Evolutionary conservation across 1,140 invertebrate genomes (phyloP), one percentile per base, ranked within the genome.

Genomic region (Drosophila oshimai): DNA sequence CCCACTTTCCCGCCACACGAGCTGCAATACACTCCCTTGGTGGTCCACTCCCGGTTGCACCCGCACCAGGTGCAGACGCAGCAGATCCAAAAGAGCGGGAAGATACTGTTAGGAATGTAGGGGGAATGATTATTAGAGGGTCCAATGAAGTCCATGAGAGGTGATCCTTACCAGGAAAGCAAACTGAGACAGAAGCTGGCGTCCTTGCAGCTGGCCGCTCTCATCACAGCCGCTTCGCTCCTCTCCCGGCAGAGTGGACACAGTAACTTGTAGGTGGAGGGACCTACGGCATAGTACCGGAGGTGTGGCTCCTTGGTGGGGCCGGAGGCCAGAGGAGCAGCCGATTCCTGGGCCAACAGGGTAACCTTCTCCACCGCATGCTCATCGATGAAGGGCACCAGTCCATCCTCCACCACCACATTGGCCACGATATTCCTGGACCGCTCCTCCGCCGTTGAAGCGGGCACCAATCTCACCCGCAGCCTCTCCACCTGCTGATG

Each of bases 31-130:
- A 88, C 47, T 9, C 86, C 86, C 51, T 89, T 90, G 39, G 86
- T 88, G 51, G 67, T 90, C 79, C 86, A 89, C 37, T 90, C 89
- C n/a, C 89, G 78, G 46, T 88, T 90, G 61, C 89, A 90, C 37
- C 86, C 86, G 29, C 86, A 90, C 75, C 89, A 90, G 28, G 89
- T 90, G 68, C 75, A 81, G 4, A 90, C 42, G 31, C 89, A 90
- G 29, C 89, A 90, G 20, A 90, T 47, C 86, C 89, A 90, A 22
- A 90, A 90, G 6, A 90, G 55, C 3, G 89, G 89, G 42, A 90
- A 89, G 13, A 89, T 54, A 34, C 89, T 90, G 6, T 3, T 5
- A 12, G 4, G 9, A 0, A 34, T 29, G 39, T 20, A 17, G 6
- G 22, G 1, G 2, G 49, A 6, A 4, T 2, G 29, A 0, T n/a